A percentile compares a stretch with the other conserved stretches of the same genome.
phyloP scores from a whole-genome alignment of 2,888 invertebrate genomes.

The Leptopilina drosophilae region DNA sequence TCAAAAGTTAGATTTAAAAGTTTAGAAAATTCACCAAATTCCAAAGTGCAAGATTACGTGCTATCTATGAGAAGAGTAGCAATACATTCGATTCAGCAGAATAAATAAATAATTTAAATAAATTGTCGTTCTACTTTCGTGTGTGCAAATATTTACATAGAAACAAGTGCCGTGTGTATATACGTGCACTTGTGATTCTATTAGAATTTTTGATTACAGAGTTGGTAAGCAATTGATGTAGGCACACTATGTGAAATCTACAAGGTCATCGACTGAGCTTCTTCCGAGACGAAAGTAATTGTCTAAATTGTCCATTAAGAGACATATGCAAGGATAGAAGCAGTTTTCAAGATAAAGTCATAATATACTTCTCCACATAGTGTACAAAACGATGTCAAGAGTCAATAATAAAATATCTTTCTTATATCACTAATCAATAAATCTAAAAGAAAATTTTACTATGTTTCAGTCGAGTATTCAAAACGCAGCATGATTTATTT shows the following conservation, averaged over 20 bases:
- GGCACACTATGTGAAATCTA: slow-evolving; percentile 78
- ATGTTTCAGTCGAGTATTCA: no score
- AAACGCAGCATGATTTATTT: no score
- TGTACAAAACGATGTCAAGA: slow-evolving; percentile 37
- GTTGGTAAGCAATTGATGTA: slow-evolving; percentile 80
- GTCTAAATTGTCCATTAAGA: slow-evolving; percentile 60
- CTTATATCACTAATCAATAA: no score
- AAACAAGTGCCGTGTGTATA: no score
- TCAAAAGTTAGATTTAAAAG: no score
- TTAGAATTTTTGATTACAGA: slow-evolving; percentile 83
- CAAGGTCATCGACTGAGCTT: slow-evolving; percentile 58
- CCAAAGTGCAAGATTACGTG: no score
- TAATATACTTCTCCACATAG: slow-evolving; percentile 18
- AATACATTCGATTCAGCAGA: no score
- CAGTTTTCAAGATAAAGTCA: slow-evolving; percentile 44
- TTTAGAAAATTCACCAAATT: no score
- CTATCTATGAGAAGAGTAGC: no score
- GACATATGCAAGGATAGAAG: slow-evolving; percentile 43
- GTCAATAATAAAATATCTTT: background rate
- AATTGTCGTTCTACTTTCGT: background rate
- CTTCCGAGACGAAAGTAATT: slow-evolving; percentile 63
- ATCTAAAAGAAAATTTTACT: no score
- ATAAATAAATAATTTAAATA: no score
- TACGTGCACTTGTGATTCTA: slow-evolving; percentile 76
- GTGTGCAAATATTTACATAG: background rate